A percentile compares a stretch with the other conserved stretches of the same genome.
Evolutionary conservation across 1,140 invertebrate species (phyloP).

Genomic region (Calliphora vicina): DNA sequence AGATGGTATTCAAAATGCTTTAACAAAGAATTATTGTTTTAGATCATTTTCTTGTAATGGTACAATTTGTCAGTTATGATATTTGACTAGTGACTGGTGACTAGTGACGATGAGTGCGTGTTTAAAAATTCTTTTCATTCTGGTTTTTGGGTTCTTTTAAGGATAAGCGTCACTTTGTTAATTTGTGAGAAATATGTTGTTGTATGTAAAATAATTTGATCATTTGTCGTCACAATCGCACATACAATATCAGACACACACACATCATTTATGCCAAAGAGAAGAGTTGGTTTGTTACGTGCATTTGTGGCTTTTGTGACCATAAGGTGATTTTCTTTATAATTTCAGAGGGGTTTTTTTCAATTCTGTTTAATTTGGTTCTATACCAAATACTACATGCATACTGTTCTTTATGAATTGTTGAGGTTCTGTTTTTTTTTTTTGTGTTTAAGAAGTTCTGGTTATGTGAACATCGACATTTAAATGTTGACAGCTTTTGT

Average conservation of each 20-base stretch:
- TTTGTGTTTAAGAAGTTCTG: neutral
- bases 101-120: slow-evolving; percentile 14
- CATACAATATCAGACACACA: neutral
- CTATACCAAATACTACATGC: too few species aligned
- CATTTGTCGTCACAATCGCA: neutral
- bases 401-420: too few species aligned
- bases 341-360: neutral
- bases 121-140: neutral
- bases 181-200: slow-evolving; percentile 25
- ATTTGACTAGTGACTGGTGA: slow-evolving; percentile 13
- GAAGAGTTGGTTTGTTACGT: neutral
- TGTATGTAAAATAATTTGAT: neutral
- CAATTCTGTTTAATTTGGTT: neutral
- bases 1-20: neutral
- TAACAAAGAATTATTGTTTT: neutral
- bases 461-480: slow-evolving; percentile 7
- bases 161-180: slow-evolving; percentile 22
- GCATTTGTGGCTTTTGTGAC: neutral
- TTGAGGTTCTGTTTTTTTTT: too few species aligned
- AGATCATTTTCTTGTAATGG: slow-evolving; percentile 2
- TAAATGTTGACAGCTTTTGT: slow-evolving; percentile 25
- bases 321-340: neutral
- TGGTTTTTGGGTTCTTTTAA: slow-evolving; percentile 18
- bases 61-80: slow-evolving; percentile 25
- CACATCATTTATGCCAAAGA: neutral